A percentile compares a stretch with the other conserved stretches of the same genome.
Evolutionary conservation across 1,140 invertebrate genomes (phyloP).

Genomic region (Microplitis mediator): DNA sequence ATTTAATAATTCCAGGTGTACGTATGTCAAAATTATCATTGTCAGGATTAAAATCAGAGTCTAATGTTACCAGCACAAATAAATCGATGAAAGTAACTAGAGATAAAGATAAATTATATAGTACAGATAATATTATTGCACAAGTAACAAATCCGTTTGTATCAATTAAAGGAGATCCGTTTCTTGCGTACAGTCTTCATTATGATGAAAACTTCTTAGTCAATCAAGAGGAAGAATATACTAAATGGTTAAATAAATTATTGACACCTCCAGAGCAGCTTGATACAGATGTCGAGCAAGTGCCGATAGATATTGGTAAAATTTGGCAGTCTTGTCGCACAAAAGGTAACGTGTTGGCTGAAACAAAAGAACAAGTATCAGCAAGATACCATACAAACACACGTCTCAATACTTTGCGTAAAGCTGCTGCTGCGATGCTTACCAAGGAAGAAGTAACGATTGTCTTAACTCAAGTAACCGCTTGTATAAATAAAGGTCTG

Average conservation of each 20-base stretch:
- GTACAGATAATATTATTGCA: conserved; percentile 45
- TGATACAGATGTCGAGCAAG: conserved; percentile 69
- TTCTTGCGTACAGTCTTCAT: conserved; percentile 68
- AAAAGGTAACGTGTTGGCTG: conserved; percentile 67
- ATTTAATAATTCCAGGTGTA: conserved; percentile 41
- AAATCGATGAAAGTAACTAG: neutral
- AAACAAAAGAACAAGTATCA: conserved; percentile 72
- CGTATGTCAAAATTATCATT: conserved; percentile 44
- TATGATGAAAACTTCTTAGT: conserved; percentile 81
- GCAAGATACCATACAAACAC: conserved; percentile 68
- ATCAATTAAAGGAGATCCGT: conserved; percentile 72
- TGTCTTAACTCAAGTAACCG: conserved; percentile 67
- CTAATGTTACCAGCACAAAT: conserved; percentile 1
- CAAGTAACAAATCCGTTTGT: conserved; percentile 64
- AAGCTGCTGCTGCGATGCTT: conserved; percentile 67
- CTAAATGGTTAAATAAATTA: conserved; percentile 86
- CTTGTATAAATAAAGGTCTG: conserved; percentile 70
- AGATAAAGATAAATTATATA: conserved; percentile 40
- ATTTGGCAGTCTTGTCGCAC: conserved; percentile 73
- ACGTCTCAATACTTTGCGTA: conserved; percentile 70
- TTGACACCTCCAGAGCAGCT: conserved; percentile 74
- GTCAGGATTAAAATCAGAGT: conserved; percentile 31
- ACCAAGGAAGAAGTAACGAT: conserved; percentile 64
- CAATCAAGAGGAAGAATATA: conserved; percentile 81
- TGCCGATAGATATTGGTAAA: conserved; percentile 73